Evolutionary conservation across 2,113 vertebrate species (phyloP).

Genomic region (Anarrhichthys ocellatus): DNA sequence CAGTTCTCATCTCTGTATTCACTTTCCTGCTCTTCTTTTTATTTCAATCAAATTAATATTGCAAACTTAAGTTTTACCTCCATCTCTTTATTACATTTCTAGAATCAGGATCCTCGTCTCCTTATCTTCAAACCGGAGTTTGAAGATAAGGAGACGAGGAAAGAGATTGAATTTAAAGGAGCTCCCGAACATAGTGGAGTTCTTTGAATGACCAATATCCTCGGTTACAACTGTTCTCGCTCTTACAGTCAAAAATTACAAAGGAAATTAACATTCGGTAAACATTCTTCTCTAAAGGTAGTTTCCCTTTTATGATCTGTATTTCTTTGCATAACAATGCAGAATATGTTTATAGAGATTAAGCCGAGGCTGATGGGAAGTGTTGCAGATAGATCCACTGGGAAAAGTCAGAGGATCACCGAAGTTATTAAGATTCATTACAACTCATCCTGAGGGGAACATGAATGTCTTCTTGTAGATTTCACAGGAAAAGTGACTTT

Average conservation of each 20-base stretch:
- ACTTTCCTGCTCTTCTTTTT: background rate
- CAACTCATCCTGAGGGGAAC: too few species aligned
- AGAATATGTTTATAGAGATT: background rate
- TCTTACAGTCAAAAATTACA: conserved; percentile 12
- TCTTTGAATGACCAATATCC: conserved; percentile 90
- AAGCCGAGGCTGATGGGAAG: background rate
- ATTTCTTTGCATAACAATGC: background rate
- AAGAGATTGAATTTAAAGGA: conserved; percentile 21
- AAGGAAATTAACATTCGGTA: conserved; percentile 94
- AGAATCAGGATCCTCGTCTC: background rate
- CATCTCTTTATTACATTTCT: background rate
- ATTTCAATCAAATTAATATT: conserved; percentile 5
- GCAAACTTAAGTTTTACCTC: background rate
- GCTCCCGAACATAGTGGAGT: background rate
- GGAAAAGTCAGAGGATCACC: background rate
- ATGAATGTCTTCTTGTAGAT: background rate
- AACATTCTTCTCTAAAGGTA: conserved; percentile 97
- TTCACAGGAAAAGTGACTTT: background rate
- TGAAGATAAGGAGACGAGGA: conserved; percentile 12
- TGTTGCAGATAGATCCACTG: too few species aligned
- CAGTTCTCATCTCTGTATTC: background rate
- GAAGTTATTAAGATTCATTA: background rate
- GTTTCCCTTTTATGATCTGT: conserved; percentile 81
- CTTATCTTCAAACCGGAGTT: too few species aligned
- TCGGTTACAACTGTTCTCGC: conserved; percentile 91